These are phyloP conservation scores for Aphis gossypii DNA, from an alignment of 1,140 invertebrate species.

Conservation along the genomic window DNA sequence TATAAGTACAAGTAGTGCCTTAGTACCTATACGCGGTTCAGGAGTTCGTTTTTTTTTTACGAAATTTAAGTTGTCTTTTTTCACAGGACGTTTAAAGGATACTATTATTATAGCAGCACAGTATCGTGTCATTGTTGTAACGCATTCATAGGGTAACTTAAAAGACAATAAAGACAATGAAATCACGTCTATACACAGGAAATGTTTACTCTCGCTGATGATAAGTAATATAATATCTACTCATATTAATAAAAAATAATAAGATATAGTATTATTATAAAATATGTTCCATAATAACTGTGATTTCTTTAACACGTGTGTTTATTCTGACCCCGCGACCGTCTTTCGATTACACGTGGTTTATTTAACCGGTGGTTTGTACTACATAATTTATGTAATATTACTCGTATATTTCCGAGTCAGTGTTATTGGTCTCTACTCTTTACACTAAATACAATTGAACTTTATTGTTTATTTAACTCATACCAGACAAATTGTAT, in stretches of 20 bases:
- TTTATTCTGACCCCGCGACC: background rate
- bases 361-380: background rate
- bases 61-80: background rate
- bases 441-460: slow-evolving; percentile 18
- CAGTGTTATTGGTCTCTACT: background rate
- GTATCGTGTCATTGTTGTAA: background rate
- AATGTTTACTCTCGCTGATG: background rate
- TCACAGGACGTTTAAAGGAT: background rate
- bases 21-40: too few species aligned
- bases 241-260: background rate
- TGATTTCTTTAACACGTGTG: background rate
- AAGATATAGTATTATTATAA: background rate
- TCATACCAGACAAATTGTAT: slow-evolving; percentile 38
- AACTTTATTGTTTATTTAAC: slow-evolving; percentile 33
- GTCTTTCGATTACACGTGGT: background rate
- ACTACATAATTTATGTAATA: background rate
- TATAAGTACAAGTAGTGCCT: background rate
- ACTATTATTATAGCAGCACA: background rate
- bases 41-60: background rate
- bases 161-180: slow-evolving; percentile 1
- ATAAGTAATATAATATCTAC: background rate
- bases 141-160: background rate
- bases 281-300: background rate
- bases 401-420: background rate
- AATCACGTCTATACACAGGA: background rate